Evolutionary conservation across 2,113 vertebrate species (phyloP).

Genomic region (Maccullochella peelii): DNA sequence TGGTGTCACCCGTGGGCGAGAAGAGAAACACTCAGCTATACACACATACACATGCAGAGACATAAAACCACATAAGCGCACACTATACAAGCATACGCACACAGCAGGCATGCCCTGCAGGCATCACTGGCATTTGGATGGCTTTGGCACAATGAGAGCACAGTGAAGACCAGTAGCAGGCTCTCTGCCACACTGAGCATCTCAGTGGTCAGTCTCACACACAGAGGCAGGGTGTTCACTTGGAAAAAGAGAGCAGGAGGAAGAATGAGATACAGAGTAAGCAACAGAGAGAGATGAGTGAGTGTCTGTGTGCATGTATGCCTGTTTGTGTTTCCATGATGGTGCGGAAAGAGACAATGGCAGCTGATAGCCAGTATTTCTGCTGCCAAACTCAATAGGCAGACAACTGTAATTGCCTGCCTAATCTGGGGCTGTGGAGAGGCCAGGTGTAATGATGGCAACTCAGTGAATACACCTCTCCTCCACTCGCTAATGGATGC

Average conservation of each 20-base stretch:
- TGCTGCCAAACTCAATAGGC: constrained; percentile 65
- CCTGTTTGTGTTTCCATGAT: constrained; percentile 39
- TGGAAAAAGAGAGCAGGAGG: constrained; percentile 22
- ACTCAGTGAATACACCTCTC: constrained; percentile 50
- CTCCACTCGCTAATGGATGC: constrained; percentile 58
- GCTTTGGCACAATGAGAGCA: constrained; percentile 69
- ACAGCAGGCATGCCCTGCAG: constrained; percentile 63
- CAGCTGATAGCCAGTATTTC: constrained; percentile 63
- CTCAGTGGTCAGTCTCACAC: constrained; percentile 65
- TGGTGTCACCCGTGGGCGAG: constrained; percentile 57
- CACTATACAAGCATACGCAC: constrained; percentile 46
- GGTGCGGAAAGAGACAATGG: constrained; percentile 54
- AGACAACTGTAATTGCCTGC: constrained; percentile 69
- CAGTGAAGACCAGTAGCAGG: constrained; percentile 58
- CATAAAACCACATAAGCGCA: constrained; percentile 39
- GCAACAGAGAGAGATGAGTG: constrained; percentile 13
- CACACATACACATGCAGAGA: constrained; percentile 40
- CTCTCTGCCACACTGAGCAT: constrained; percentile 55
- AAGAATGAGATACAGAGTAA: constrained; percentile 27
- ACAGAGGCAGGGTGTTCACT: constrained; percentile 56
- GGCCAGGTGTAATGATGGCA: constrained; percentile 74
- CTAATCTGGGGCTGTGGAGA: constrained; percentile 62
- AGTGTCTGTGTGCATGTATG: constrained; percentile 24
- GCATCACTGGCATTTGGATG: constrained; percentile 71
- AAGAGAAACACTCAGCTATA: constrained; percentile 40